Conservation (phyloP, 2,888 invertebrate genomes). For the Dinocampus coccinellae region DNA sequence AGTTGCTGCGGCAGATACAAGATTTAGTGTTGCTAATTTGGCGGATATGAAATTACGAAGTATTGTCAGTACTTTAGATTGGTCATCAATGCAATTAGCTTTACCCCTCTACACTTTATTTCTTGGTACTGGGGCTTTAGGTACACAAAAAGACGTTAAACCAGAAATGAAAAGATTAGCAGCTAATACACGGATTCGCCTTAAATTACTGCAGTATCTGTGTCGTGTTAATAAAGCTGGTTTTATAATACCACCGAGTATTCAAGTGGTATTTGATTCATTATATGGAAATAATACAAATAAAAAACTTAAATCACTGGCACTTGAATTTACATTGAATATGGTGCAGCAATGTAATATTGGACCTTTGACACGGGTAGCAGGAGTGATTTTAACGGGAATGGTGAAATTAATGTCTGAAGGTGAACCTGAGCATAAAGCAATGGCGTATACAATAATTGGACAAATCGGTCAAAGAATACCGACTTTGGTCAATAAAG, state of each 20-base stretch:
- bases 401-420: constrained; percentile 80
- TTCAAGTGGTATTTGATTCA: constrained; percentile 89
- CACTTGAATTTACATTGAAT: constrained; percentile 85
- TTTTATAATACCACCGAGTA: constrained; percentile 83
- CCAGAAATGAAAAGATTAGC: constrained; percentile 81
- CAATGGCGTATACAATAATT: constrained; percentile 82
- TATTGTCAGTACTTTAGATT: constrained; percentile 83
- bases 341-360: constrained; percentile 82
- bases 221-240: constrained; percentile 80
- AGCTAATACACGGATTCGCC: constrained; percentile 85
- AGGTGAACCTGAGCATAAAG: constrained; percentile 75
- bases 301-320: constrained; percentile 83
- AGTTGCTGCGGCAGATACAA: constrained; percentile 89
- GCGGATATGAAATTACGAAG: constrained; percentile 89
- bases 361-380: constrained; percentile 75
- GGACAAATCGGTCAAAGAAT: constrained; percentile 77
- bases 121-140: constrained; percentile 76
- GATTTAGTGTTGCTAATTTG: constrained; percentile 89
- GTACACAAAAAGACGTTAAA: constrained; percentile 70
- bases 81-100: constrained; percentile 79
- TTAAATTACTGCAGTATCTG: constrained; percentile 88
- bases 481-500: constrained; percentile 77
- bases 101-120: constrained; percentile 85
- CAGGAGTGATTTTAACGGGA: constrained; percentile 81
- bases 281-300: constrained; percentile 88